Evolutionary conservation across 1,140 invertebrate genomes (phyloP).

Genomic region (Bradysia coprophila): DNA sequence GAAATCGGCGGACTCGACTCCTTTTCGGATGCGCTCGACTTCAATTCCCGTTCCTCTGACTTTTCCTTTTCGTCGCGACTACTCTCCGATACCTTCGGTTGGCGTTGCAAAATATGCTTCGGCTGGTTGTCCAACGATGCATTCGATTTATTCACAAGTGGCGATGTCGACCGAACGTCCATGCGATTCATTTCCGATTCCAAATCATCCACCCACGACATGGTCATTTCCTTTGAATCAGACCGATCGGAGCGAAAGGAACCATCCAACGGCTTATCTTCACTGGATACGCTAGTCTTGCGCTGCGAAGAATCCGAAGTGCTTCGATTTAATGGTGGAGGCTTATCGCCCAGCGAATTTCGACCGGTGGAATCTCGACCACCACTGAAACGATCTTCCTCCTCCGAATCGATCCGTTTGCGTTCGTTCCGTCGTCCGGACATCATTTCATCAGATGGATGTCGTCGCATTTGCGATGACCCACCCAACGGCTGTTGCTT

Average conservation of each 20-base stretch:
- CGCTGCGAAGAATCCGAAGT: constrained; percentile 22
- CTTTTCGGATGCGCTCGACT: not conserved
- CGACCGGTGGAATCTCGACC: constrained; percentile 4
- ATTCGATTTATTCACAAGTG: constrained; percentile 2
- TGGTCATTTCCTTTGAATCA: constrained; percentile 4
- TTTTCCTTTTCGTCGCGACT: not conserved
- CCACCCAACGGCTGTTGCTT: constrained; percentile 2
- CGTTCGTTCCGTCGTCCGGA: constrained; percentile 3
- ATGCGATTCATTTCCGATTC: constrained; percentile 18
- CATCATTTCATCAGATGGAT: constrained; percentile 1
- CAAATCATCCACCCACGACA: constrained; percentile 21
- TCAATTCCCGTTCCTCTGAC: not conserved
- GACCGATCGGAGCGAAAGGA: not conserved
- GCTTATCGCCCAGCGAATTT: constrained; percentile 2
- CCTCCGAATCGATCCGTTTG: constrained; percentile 9
- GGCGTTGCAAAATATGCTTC: constrained; percentile 17
- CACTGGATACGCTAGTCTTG: constrained; percentile 20
- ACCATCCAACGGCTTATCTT: constrained; percentile 10
- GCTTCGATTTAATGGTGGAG: constrained; percentile 11
- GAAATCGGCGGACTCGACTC: not conserved
- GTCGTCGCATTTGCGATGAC: not conserved
- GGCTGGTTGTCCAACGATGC: constrained; percentile 16
- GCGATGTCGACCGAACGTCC: constrained; percentile 10
- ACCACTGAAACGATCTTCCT: constrained; percentile 8
- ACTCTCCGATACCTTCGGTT: not conserved